Evolutionary conservation across 2,113 vertebrate species (phyloP).

Genomic region (Caloenas nicobarica): DNA sequence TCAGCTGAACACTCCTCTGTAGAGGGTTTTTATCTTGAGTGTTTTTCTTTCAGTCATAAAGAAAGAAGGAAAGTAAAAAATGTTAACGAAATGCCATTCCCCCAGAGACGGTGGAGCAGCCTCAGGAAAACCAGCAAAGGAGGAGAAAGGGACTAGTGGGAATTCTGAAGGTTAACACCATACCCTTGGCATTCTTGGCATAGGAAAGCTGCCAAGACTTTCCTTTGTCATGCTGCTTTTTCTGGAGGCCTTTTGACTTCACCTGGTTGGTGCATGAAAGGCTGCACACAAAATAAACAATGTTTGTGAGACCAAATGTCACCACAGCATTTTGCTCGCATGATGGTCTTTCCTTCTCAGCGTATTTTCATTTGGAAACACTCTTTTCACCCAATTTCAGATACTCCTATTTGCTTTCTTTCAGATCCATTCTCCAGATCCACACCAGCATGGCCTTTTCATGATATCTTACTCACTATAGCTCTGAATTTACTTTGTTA

Average conservation of each 20-base stretch:
- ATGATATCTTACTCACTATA: not conserved
- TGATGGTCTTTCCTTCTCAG: not conserved
- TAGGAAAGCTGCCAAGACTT: conserved; percentile 20
- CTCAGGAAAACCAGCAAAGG: not conserved
- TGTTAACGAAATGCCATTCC: not conserved
- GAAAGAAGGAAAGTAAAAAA: not conserved
- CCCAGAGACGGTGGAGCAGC: not conserved
- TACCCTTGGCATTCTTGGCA: conserved; percentile 20
- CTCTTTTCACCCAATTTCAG: not conserved
- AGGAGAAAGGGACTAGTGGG: not conserved
- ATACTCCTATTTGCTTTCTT: not conserved
- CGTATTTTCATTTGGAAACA: not conserved
- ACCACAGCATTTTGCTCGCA: not conserved
- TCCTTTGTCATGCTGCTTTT: not conserved
- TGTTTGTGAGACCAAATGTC: not conserved
- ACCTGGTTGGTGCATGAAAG: conserved; percentile 8
- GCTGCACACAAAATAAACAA: not conserved
- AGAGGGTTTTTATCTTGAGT: not conserved
- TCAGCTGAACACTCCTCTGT: not conserved
- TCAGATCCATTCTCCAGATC: not conserved
- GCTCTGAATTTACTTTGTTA: not conserved
- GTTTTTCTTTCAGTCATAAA: not conserved
- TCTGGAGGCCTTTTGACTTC: conserved; percentile 15
- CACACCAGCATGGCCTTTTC: accelerated
- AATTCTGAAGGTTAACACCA: not conserved